Conservation (phyloP, 2,113 vertebrate genomes). For the Gymnorhina tibicen region DNA sequence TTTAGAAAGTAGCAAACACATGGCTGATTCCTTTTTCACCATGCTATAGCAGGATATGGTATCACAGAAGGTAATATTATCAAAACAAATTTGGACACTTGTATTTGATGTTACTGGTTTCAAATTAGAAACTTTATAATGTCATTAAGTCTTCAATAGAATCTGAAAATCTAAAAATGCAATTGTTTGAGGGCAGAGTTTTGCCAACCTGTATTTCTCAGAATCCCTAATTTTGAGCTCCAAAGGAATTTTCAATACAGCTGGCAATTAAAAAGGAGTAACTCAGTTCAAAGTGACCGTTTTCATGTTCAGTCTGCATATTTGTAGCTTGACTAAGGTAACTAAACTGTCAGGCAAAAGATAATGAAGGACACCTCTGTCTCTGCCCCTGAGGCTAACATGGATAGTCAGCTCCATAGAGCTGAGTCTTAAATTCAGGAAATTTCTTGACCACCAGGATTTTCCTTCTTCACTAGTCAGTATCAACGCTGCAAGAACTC, state of each 20-base stretch:
- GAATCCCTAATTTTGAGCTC: background rate
- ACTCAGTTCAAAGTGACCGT: background rate
- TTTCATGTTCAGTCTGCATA: background rate
- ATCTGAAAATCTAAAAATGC: background rate
- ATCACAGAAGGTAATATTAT: background rate
- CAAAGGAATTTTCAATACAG: background rate
- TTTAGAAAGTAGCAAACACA: background rate
- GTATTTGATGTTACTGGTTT: background rate
- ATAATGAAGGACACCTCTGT: background rate
- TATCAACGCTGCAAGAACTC: background rate
- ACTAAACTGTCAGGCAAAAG: background rate
- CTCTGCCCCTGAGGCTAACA: rapidly evolving
- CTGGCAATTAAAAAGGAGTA: background rate
- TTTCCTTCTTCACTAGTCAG: background rate
- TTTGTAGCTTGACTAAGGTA: background rate
- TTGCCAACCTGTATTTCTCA: background rate
- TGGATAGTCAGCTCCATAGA: background rate
- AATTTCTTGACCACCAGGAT: background rate
- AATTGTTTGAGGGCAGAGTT: background rate
- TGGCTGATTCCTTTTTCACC: background rate
- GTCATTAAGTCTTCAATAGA: background rate
- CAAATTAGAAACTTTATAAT: background rate
- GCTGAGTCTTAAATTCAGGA: background rate
- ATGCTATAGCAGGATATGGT: background rate
- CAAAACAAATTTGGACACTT: background rate